Evolutionary conservation across 1,140 invertebrate species (phyloP).

Genomic region (Saccostrea echinata): DNA sequence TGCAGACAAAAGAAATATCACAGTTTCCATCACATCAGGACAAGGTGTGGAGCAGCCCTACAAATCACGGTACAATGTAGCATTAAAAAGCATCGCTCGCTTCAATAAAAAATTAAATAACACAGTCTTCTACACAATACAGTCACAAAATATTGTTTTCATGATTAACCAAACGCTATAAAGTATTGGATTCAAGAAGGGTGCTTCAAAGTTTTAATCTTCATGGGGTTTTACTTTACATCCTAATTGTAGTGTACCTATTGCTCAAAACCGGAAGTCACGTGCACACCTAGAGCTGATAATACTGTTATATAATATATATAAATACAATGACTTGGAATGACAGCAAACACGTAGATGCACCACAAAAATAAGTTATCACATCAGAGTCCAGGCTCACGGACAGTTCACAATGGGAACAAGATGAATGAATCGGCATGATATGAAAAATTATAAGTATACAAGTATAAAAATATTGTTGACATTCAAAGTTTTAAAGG

Average conservation of each 20-base stretch:
- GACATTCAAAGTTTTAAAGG: background rate
- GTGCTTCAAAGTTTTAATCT: background rate
- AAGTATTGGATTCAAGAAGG: background rate
- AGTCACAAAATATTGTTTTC: background rate
- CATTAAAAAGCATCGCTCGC: background rate
- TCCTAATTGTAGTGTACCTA: background rate
- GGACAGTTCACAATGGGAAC: background rate
- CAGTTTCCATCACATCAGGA: slow-evolving; percentile 18
- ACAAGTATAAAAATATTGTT: slow-evolving; percentile 3
- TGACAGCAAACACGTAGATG: background rate
- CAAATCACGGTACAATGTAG: background rate
- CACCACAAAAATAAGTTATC: slow-evolving; percentile 21
- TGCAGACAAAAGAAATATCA: slow-evolving; percentile 20
- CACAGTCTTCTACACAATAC: background rate
- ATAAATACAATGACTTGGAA: background rate
- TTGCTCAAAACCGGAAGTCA: background rate
- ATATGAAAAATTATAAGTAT: background rate
- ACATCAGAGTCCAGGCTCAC: background rate
- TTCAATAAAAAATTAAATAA: background rate
- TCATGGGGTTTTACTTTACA: background rate
- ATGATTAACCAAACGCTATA: background rate
- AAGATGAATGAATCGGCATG: background rate
- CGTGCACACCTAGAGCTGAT: slow-evolving; percentile 11
- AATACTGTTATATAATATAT: slow-evolving; percentile 2
- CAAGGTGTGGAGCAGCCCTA: background rate